These are phyloP conservation scores for Heliothis peltigera DNA, from an alignment of 2,888 invertebrate genomes.

Conservation along the genomic window DNA sequence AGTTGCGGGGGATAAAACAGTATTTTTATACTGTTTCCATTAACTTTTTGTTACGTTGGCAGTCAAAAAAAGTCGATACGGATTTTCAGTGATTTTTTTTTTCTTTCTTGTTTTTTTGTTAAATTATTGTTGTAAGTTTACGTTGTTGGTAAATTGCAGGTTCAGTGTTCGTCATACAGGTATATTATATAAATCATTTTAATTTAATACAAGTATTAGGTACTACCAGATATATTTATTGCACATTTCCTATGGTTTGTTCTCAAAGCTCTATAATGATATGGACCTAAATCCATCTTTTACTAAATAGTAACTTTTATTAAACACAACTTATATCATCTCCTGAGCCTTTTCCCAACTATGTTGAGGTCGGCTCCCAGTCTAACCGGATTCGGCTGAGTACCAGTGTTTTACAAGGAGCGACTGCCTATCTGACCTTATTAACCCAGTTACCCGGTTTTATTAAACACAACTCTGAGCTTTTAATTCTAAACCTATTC, in stretches of 20 bases:
- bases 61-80: neutral
- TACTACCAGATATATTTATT: neutral
- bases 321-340: too few species aligned
- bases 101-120: neutral
- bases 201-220: neutral
- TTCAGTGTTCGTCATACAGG: conserved; percentile 11
- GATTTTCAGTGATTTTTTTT: conserved; percentile 3
- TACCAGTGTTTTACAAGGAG: too few species aligned
- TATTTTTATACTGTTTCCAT: conserved; percentile 4
- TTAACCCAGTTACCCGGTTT: too few species aligned
- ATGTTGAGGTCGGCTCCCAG: too few species aligned
- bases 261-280: neutral
- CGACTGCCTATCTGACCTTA: too few species aligned
- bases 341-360: too few species aligned
- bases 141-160: neutral
- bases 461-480: too few species aligned
- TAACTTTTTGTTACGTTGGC: conserved; percentile 5
- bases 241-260: conserved; percentile 23
- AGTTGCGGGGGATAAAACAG: conserved; percentile 13
- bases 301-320: too few species aligned
- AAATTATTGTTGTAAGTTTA: conserved; percentile 1
- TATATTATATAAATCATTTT: neutral
- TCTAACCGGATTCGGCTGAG: too few species aligned
- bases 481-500: too few species aligned
- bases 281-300: too few species aligned